Conservation (phyloP, 1,140 invertebrate genomes). For the Amyelois transitella region DNA sequence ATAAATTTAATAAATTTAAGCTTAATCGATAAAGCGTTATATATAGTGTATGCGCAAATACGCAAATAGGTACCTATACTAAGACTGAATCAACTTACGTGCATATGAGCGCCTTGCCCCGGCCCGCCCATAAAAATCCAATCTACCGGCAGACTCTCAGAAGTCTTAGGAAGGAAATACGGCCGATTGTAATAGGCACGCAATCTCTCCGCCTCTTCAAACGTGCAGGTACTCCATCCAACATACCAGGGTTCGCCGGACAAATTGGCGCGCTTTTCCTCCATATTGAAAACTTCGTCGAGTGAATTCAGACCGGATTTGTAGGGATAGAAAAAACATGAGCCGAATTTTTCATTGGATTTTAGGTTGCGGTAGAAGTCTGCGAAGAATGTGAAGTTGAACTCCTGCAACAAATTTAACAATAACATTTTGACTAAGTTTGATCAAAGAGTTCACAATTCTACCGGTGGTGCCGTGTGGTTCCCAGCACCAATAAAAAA, state of each 20-base stretch:
- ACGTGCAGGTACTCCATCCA: conserved; percentile 95
- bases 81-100: conserved; percentile 78
- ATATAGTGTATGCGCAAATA: no score
- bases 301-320: conserved; percentile 88
- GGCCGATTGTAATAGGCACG: conserved; percentile 87
- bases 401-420: conserved; percentile 55
- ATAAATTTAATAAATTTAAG: no score
- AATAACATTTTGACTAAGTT: background rate
- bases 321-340: conserved; percentile 95
- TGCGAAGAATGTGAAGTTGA: conserved; percentile 87
- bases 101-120: conserved; percentile 94
- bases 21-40: no score
- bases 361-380: conserved; percentile 79
- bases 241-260: conserved; percentile 89
- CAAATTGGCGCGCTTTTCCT: conserved; percentile 78
- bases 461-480: no score
- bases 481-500: no score
- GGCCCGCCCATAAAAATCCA: conserved; percentile 98
- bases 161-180: conserved; percentile 89
- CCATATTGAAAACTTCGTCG: conserved; percentile 87
- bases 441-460: no score
- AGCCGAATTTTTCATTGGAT: conserved; percentile 72
- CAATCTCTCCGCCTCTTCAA: conserved; percentile 82
- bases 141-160: conserved; percentile 90
- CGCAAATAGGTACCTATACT: background rate